Evolutionary conservation across 2,888 invertebrate species (phyloP).

Genomic region (Drosophila ezoana): DNA sequence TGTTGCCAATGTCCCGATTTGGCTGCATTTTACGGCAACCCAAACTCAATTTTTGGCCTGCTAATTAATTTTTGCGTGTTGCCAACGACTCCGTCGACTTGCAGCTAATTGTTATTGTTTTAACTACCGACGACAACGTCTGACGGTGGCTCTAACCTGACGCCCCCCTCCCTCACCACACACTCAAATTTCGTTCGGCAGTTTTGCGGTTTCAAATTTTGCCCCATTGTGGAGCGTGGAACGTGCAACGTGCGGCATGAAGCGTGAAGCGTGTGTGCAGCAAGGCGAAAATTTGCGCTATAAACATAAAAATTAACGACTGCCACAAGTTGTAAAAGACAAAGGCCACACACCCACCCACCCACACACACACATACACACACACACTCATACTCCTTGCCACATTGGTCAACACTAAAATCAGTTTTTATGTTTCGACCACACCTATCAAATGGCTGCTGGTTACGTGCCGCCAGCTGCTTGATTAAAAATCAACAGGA

Average conservation of each 20-base stretch:
- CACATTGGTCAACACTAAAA: constrained; percentile 76
- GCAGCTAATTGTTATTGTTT: constrained; percentile 78
- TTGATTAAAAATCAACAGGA: constrained; percentile 72
- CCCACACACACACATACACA: too few species aligned
- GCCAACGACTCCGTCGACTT: constrained; percentile 66
- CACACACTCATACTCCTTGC: constrained; percentile 14
- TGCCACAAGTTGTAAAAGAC: constrained; percentile 82
- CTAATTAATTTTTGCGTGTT: constrained; percentile 77
- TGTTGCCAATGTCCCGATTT: constrained; percentile 32
- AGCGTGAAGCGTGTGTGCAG: constrained; percentile 63
- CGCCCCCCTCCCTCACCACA: neutral
- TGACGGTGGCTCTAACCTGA: neutral
- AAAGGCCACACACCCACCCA: constrained; percentile 46
- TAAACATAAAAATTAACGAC: constrained; percentile 84
- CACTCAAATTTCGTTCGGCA: constrained; percentile 18
- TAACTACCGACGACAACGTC: constrained; percentile 53
- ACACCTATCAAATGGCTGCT: constrained; percentile 52
- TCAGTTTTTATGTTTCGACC: constrained; percentile 77
- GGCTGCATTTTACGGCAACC: constrained; percentile 52
- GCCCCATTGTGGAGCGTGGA: neutral
- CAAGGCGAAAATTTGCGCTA: constrained; percentile 76
- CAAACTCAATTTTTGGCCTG: constrained; percentile 40
- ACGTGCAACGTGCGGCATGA: neutral
- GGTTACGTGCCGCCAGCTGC: constrained; percentile 34
- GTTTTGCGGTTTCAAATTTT: constrained; percentile 45